Conservation (phyloP, 2,797 vertebrate genomes). For the Phaenicophaeus curvirostris region DNA sequence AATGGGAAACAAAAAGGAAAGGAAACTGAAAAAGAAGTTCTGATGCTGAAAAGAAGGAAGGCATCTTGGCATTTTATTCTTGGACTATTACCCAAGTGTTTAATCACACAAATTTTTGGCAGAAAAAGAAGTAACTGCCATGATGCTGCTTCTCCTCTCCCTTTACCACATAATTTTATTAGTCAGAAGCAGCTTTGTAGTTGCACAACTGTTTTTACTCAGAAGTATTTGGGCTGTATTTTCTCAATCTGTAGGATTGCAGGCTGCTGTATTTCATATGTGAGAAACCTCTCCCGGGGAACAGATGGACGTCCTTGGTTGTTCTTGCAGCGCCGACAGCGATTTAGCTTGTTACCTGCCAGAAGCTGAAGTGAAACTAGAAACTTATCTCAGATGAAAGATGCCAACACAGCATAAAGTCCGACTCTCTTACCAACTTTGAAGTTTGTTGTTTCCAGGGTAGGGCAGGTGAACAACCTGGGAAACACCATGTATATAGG, state of each 20-base stretch:
- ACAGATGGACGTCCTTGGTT: neutral
- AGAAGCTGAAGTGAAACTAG: neutral
- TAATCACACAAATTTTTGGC: neutral
- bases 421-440: conserved; percentile 89
- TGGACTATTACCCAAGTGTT: neutral
- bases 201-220: neutral
- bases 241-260: neutral
- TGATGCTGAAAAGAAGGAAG: neutral
- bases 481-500: conserved; percentile 98
- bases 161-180: neutral
- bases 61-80: neutral
- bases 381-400: too few species aligned
- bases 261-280: too few species aligned
- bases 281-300: neutral
- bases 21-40: neutral
- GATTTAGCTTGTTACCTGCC: accelerated
- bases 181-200: neutral
- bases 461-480: conserved; percentile 94
- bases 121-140: neutral
- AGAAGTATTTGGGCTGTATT: neutral
- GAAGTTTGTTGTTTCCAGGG: conserved; percentile 96
- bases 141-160: neutral
- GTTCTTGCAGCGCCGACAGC: neutral
- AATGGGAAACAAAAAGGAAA: neutral
- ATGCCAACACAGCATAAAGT: neutral